phyloP scores from a whole-genome alignment of 1,140 invertebrate species.

The Trichomalopsis sarcophagae region DNA sequence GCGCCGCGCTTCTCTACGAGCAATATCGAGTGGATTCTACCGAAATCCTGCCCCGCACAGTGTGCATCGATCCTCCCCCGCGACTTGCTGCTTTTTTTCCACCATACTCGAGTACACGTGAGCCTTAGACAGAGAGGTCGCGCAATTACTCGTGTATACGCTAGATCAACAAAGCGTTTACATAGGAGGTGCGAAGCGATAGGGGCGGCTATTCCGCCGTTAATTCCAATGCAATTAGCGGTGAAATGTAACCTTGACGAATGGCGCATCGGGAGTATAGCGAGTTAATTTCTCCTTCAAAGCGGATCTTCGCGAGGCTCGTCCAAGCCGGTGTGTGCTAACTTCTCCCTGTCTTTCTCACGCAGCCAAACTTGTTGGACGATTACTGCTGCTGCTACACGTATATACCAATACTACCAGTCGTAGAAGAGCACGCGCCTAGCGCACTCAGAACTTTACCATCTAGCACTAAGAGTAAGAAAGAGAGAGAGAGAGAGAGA shows the following conservation, averaged over 20 bases:
- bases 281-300: slow-evolving; percentile 52
- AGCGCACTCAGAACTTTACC: slow-evolving; percentile 59
- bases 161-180: slow-evolving; percentile 26
- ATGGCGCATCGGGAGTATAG: neutral
- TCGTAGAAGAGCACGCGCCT: slow-evolving; percentile 19
- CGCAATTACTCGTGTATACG: neutral
- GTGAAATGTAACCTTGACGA: neutral
- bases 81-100: neutral
- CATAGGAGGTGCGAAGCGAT: neutral
- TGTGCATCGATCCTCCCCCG: no score
- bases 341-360: slow-evolving; percentile 24
- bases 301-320: slow-evolving; percentile 51
- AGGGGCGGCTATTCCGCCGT: neutral
- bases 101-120: no score
- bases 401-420: neutral
- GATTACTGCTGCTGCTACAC: slow-evolving; percentile 44
- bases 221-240: neutral
- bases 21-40: no score
- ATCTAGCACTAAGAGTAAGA: neutral
- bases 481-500: neutral
- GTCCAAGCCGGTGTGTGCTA: slow-evolving; percentile 35
- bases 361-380: slow-evolving; percentile 49
- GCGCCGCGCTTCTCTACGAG: no score
- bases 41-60: no score
- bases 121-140: no score